Evolutionary conservation across 2,113 vertebrate species (phyloP), one percentile per base, ranked within the genome.

Genomic region (Nerophis ophidion): DNA sequence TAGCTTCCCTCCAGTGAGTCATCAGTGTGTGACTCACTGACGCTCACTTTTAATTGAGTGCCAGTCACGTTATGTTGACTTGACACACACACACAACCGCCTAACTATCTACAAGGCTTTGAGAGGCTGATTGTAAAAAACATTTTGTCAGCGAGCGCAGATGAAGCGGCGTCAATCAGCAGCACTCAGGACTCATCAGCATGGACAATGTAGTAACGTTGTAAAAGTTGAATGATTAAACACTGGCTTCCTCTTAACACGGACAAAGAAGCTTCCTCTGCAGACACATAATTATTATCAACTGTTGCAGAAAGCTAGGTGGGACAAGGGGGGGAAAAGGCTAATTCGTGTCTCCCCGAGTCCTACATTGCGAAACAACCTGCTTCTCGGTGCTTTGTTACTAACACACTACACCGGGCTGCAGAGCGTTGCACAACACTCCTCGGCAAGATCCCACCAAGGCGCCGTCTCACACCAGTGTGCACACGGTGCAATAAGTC

Each of bases 1-100:
- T 80, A 86, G 87, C 87, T 89, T 84, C 86, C 83, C 81, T 83
- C 61, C 63, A 64, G 77, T 88, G 86, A 88, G 77, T 88, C 86
- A 87, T 84, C 81, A 60, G 48, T 0, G 56, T 4, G 68, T 92
- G 92, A 93, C 81, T 94, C 91, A 91, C 80, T 69, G 71, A 76
- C 71, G 80, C 81, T 86, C 72, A n/a, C 70, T 81, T 88, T 84
- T 85, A 83, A 89, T 89, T 84, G 83, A 83, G 86, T 77, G 82
- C 71, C 74, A 81, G 81, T 89, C 87, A 89, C 84, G 77, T 87
- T 88, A 70, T 58, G 75, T 77, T 82, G 81, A 87, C 84, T 26
- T 26, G 26, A 75, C 80, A 83, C 68, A 76, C 17, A 19, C 73
- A 7, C 11, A 34, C 26, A 9, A n/a, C n/a, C 4, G 12, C 15